Conservation (phyloP, 2,888 invertebrate species). For the Balanococcus diminutus region DNA sequence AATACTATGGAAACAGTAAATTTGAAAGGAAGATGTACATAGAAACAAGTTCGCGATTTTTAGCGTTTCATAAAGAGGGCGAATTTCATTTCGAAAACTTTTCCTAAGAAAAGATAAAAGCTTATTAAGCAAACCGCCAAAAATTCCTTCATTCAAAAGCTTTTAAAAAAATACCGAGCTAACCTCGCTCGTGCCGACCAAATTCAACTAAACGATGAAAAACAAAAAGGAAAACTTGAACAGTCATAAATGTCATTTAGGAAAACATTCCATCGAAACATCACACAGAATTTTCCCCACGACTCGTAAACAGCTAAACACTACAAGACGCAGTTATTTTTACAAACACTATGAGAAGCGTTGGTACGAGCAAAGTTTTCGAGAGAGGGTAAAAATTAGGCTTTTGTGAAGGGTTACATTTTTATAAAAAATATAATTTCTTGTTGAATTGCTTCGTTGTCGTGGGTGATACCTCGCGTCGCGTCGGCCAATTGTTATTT, state of each 20-base stretch:
- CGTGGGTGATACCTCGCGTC: background rate
- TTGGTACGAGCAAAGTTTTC: background rate
- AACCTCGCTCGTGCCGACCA: no score
- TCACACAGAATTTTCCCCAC: background rate
- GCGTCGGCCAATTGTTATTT: background rate
- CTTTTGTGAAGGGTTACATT: background rate
- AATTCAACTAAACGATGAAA: background rate
- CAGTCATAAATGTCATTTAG: background rate
- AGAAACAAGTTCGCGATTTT: background rate
- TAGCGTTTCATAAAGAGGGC: background rate
- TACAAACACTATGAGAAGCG: no score
- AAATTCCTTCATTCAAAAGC: background rate
- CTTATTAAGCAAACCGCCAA: background rate
- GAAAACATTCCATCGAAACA: background rate
- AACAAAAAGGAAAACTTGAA: background rate
- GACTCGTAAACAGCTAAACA: no score
- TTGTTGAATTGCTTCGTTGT: background rate
- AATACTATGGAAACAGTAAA: no score
- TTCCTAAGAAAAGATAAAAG: background rate
- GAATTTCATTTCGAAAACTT: background rate
- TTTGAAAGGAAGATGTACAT: no score
- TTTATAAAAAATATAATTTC: background rate
- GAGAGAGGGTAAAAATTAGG: background rate
- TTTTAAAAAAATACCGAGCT: background rate
- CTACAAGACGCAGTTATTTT: no score